A percentile compares a stretch with the other conserved stretches of the same genome.
These are phyloP conservation scores for Drosophila helvetica DNA, from an alignment of 2,888 invertebrate species.

Conservation along the genomic window DNA sequence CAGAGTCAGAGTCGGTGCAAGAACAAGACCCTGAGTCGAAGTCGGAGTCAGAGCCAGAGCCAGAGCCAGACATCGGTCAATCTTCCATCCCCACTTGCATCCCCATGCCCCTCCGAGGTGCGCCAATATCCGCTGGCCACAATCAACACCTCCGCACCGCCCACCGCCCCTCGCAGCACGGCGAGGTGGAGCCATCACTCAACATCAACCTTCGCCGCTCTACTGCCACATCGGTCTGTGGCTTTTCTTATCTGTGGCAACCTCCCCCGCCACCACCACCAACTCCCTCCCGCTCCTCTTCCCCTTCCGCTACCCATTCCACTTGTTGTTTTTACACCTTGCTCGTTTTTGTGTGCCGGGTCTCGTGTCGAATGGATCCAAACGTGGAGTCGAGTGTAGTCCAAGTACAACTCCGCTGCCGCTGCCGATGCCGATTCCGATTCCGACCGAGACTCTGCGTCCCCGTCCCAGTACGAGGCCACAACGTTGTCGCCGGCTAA, in stretches of 20 bases:
- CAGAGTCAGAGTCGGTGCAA: slow-evolving; percentile 25
- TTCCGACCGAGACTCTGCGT: not conserved
- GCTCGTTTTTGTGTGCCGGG: slow-evolving; percentile 44
- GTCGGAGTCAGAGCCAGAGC: slow-evolving; percentile 13
- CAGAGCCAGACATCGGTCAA: slow-evolving; percentile 68
- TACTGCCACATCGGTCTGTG: slow-evolving; percentile 51
- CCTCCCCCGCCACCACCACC: not conserved
- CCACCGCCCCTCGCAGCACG: slow-evolving; percentile 32
- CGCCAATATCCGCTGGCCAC: slow-evolving; percentile 68
- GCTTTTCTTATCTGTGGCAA: slow-evolving; percentile 56
- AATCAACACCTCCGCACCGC: slow-evolving; percentile 67
- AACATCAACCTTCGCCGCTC: slow-evolving; percentile 43
- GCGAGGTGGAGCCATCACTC: slow-evolving; percentile 67
- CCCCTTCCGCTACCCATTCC: not conserved
- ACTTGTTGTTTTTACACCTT: slow-evolving; percentile 66
- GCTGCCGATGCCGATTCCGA: not conserved
- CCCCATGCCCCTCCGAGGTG: slow-evolving; percentile 24
- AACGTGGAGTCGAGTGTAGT: slow-evolving; percentile 27
- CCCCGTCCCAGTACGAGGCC: slow-evolving; percentile 6
- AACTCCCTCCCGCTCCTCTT: not conserved
- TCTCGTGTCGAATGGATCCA: slow-evolving; percentile 57
- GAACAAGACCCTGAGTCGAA: slow-evolving; percentile 16
- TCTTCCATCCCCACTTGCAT: slow-evolving; percentile 38
- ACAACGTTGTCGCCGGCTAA: slow-evolving; percentile 50
- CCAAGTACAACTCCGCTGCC: slow-evolving; percentile 11